These are phyloP conservation scores for Ctenoplectra terminalis DNA, from an alignment of 1,140 invertebrate species.

Conservation along the genomic window DNA sequence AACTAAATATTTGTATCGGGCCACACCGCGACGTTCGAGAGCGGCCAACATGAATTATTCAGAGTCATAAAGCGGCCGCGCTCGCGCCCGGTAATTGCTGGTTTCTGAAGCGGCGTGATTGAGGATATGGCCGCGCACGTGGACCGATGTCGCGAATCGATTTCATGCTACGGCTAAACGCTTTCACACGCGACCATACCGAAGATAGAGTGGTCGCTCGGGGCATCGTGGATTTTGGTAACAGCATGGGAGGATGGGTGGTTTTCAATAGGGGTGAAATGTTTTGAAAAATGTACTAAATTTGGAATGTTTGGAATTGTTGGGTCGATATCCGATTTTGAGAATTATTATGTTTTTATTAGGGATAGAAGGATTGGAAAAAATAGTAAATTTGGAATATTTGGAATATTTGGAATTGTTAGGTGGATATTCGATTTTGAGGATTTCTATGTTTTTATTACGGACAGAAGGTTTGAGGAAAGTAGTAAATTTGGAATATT, in stretches of 20 bases:
- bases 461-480: too few relatives aligned
- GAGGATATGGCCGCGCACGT: slow-evolving; percentile 10
- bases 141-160: slow-evolving; percentile 43
- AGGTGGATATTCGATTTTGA: too few relatives aligned
- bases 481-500: too few relatives aligned
- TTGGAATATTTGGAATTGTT: too few relatives aligned
- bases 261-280: too few relatives aligned
- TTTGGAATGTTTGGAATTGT: too few relatives aligned
- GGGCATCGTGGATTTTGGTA: background rate
- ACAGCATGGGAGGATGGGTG: too few relatives aligned
- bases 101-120: slow-evolving; percentile 50
- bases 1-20: slow-evolving; percentile 58
- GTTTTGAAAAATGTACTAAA: background rate
- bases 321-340: too few relatives aligned
- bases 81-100: slow-evolving; percentile 48
- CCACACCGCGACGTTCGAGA: slow-evolving; percentile 38
- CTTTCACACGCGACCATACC: background rate
- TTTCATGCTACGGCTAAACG: slow-evolving; percentile 29
- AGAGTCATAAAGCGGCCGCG: slow-evolving; percentile 48
- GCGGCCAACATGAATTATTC: slow-evolving; percentile 50
- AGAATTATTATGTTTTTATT: too few relatives aligned
- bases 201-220: background rate
- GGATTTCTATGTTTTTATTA: too few relatives aligned
- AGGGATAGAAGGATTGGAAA: too few relatives aligned
- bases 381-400: too few relatives aligned